Conservation (phyloP, 2,113 vertebrate genomes). For the Dasypus novemcinctus region DNA sequence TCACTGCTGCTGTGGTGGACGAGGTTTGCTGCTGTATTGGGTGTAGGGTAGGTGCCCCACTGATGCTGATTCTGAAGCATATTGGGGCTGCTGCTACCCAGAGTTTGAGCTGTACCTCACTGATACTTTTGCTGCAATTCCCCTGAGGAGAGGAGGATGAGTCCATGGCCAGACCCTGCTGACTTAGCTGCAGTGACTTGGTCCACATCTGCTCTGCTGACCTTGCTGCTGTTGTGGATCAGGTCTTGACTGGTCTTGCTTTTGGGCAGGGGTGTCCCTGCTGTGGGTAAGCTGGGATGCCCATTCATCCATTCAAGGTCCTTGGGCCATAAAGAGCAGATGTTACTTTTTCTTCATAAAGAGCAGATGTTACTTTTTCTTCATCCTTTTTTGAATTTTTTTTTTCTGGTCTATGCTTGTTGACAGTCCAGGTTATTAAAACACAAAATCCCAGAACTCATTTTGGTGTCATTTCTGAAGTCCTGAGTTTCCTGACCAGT, state of each 20-base stretch:
- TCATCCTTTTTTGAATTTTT: too few relatives aligned
- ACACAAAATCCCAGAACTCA: background rate
- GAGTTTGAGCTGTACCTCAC: accelerated
- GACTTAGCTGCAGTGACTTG: background rate
- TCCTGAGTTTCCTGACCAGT: too few relatives aligned
- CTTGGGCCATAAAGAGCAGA: background rate
- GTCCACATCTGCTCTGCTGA: too few relatives aligned
- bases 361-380: too few relatives aligned
- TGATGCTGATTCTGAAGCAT: accelerated
- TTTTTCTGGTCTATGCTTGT: background rate
- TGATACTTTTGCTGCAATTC: background rate
- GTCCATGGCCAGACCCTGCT: background rate
- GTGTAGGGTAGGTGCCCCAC: accelerated
- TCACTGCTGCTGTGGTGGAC: background rate
- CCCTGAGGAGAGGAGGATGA: background rate
- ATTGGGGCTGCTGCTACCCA: background rate
- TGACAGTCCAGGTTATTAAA: background rate
- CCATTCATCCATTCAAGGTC: background rate
- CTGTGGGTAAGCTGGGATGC: background rate
- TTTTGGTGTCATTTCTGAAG: background rate
- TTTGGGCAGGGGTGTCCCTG: background rate
- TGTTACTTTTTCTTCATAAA: background rate
- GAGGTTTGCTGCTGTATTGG: too few relatives aligned
- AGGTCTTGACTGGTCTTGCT: accelerated
- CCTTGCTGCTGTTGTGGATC: accelerated